phyloP scores from a whole-genome alignment of 2,113 vertebrate genomes.

The Strigops habroptila region DNA sequence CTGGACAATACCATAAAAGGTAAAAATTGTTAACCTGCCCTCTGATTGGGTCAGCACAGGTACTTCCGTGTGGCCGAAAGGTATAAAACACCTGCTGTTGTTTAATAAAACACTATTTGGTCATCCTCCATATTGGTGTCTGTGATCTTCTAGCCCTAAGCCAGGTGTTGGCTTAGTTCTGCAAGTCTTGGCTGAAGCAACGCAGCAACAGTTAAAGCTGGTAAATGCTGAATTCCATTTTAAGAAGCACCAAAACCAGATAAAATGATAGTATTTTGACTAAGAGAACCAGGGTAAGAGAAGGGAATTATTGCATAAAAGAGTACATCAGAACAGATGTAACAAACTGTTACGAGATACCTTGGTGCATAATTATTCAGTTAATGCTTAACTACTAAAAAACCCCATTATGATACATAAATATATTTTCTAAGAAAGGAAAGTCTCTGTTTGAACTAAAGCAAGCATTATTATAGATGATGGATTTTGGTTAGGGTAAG shows the following conservation, averaged over 20 bases:
- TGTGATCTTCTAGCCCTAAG: too few relatives aligned
- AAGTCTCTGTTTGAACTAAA: background rate
- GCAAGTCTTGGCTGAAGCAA: too few relatives aligned
- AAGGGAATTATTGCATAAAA: background rate
- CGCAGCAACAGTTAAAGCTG: too few relatives aligned
- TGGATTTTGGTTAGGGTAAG: background rate
- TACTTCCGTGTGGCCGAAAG: too few relatives aligned
- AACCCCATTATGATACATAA: background rate
- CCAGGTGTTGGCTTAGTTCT: too few relatives aligned
- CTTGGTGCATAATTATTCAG: background rate
- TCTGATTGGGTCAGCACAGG: too few relatives aligned
- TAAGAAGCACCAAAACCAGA: background rate
- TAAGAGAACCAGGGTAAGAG: background rate
- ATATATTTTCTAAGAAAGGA: background rate
- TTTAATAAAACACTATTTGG: too few relatives aligned
- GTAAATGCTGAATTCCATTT: background rate
- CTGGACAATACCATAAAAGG: too few relatives aligned
- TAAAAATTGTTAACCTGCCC: too few relatives aligned
- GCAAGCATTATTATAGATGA: background rate
- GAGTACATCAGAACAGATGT: background rate
- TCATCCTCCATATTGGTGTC: too few relatives aligned
- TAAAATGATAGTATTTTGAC: background rate
- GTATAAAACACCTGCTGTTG: too few relatives aligned
- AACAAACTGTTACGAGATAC: background rate
- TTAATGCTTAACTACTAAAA: background rate